Evolutionary conservation across 2,797 vertebrate genomes (phyloP).

Genomic region (Myotis planiceps): DNA sequence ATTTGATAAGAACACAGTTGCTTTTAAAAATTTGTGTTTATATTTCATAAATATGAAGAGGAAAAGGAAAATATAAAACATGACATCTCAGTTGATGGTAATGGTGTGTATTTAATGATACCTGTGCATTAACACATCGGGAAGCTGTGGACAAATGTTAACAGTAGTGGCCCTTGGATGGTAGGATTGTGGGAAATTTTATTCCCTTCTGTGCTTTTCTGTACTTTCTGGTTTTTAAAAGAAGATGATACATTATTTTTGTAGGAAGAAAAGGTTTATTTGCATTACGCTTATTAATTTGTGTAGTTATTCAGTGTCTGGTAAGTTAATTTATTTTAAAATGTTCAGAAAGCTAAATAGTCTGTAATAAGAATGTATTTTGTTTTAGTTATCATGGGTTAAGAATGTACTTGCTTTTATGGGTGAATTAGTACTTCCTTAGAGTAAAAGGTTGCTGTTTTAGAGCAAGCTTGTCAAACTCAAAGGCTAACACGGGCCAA

Average conservation of each 20-base stretch:
- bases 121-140: background rate
- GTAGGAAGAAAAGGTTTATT: background rate
- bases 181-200: background rate
- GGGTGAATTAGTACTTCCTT: background rate
- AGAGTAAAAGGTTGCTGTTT: background rate
- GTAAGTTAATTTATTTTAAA: background rate
- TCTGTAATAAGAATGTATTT: background rate
- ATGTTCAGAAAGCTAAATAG: background rate
- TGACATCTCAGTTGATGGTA: background rate
- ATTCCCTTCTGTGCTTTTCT: constrained; percentile 16
- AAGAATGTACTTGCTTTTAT: background rate
- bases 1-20: background rate
- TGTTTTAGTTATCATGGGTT: background rate
- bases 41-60: background rate
- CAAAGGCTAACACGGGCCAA: no score
- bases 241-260: background rate
- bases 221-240: background rate
- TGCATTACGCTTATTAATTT: no score
- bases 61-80: background rate
- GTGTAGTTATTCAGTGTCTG: no score
- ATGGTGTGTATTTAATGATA: background rate
- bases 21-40: constrained; percentile 9
- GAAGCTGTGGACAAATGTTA: background rate
- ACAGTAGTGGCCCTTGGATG: background rate
- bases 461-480: background rate